Conservation (phyloP, 2,888 invertebrate species). For the Pterobdella sp. region DNA sequence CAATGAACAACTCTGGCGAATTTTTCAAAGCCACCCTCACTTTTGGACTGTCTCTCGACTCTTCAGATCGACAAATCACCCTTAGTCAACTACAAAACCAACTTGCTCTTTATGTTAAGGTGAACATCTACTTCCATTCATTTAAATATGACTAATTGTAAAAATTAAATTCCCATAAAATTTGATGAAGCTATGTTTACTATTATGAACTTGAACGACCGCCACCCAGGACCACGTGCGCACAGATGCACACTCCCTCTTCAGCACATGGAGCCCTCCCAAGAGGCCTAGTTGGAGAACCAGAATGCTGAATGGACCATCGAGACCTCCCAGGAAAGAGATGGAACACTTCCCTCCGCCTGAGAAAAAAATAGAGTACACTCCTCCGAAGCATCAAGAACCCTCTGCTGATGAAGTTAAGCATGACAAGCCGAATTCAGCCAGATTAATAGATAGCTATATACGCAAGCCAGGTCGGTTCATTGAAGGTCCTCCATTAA, state of each 20-base stretch:
- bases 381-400: not conserved
- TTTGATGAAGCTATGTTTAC: too few relatives aligned
- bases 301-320: not conserved
- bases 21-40: not conserved
- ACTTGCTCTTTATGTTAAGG: not conserved
- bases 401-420: not conserved
- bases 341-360: not conserved
- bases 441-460: too few relatives aligned
- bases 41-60: not conserved
- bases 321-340: not conserved
- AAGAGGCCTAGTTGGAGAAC: not conserved
- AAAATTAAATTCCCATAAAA: too few relatives aligned
- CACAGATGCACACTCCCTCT: not conserved
- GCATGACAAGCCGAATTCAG: too few relatives aligned
- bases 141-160: too few relatives aligned
- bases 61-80: not conserved
- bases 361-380: not conserved
- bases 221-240: not conserved
- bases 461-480: too few relatives aligned
- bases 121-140: too few relatives aligned
- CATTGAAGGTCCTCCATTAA: not conserved
- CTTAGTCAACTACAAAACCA: not conserved
- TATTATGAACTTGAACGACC: too few relatives aligned
- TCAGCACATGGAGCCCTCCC: too few relatives aligned
- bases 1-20: not conserved